These are phyloP conservation scores for Ophioderma brevispina DNA, from an alignment of 35 echinoderm and acorn worm species.

Conservation along the genomic window DNA sequence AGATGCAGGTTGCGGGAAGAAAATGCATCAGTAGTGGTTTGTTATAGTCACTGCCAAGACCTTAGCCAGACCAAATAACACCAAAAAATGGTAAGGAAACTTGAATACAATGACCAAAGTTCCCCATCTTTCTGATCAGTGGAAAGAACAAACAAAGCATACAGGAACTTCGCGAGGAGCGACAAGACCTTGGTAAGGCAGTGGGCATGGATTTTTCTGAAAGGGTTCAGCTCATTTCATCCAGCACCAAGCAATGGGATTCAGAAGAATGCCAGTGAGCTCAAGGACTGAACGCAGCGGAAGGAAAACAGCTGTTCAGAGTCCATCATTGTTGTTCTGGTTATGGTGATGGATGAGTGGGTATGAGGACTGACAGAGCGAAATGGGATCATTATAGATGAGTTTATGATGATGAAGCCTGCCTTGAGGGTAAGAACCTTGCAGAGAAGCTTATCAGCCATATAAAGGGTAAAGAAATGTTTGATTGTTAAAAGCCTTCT, in stretches of 20 bases:
- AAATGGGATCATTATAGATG: constrained; percentile 17
- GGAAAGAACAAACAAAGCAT: not conserved
- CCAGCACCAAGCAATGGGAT: not conserved
- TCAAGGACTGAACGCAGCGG: not conserved
- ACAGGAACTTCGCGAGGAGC: too few relatives aligned
- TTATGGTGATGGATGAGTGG: not conserved
- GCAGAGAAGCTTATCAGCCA: constrained; percentile 11
- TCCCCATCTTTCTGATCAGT: constrained; percentile 8
- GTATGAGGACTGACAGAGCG: not conserved
- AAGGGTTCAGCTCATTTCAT: constrained; percentile 10
- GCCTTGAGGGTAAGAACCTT: not conserved
- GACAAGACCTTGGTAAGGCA: not conserved
- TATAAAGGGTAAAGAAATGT: not conserved
- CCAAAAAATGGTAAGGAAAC: not conserved
- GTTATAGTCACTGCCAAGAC: not conserved
- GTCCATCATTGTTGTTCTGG: not conserved
- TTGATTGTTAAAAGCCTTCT: not conserved
- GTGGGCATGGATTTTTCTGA: not conserved
- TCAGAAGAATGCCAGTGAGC: constrained; percentile 18
- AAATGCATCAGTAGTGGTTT: not conserved
- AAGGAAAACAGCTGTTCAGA: constrained; percentile 7
- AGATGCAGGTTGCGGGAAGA: not conserved
- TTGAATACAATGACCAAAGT: not conserved
- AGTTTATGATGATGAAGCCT: constrained; percentile 6
- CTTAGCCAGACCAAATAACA: not conserved